Base-by-base conservation (phyloP, 1,140 invertebrate genomes). In the Brachystomella parvula region DNA sequence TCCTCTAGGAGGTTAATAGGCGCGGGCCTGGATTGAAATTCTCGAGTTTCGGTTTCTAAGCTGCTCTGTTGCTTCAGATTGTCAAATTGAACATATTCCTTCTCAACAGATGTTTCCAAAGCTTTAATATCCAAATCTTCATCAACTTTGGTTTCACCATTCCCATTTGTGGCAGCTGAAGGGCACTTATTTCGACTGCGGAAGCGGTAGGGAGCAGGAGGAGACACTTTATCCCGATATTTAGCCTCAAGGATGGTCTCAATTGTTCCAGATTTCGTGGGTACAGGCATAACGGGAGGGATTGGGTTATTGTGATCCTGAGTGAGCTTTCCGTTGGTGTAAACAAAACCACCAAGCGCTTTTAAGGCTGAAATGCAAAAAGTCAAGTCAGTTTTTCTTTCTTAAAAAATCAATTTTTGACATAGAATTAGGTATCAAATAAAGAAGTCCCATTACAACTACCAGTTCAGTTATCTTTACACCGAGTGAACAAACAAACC, bases 351-450 rank as follows among this genome's bases (percentile, higher is more conserved):
- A 17, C 49, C 49, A 15, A 53, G 49, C 6, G 49, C 49, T 53
- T 53, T 53, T 26, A 53, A 53, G 12, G 49, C 49, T 53, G 24
- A 53, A 12, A n/a, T n/a, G n/a, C n/a, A n/a, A n/a, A n/a, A n/a
- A n/a, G n/a, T n/a, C n/a, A n/a, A n/a, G n/a, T n/a, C n/a, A n/a
- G n/a, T n/a, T n/a, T n/a, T n/a, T n/a, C n/a, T n/a, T n/a, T n/a
- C n/a, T n/a, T n/a, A n/a, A n/a, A n/a, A n/a, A n/a, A n/a, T n/a
- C n/a, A n/a, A n/a, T n/a, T n/a, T n/a, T n/a, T n/a, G n/a, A n/a
- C n/a, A n/a, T n/a, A n/a, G n/a, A n/a, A n/a, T n/a, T n/a, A n/a
- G n/a, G n/a, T n/a, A n/a, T n/a, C n/a, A n/a, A n/a, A n/a, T n/a
- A n/a, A n/a, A n/a, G n/a, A n/a, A n/a, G n/a, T n/a, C n/a, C n/a